Evolutionary conservation across 1,140 invertebrate genomes (phyloP).

Genomic region (Hirudo medicinalis): DNA sequence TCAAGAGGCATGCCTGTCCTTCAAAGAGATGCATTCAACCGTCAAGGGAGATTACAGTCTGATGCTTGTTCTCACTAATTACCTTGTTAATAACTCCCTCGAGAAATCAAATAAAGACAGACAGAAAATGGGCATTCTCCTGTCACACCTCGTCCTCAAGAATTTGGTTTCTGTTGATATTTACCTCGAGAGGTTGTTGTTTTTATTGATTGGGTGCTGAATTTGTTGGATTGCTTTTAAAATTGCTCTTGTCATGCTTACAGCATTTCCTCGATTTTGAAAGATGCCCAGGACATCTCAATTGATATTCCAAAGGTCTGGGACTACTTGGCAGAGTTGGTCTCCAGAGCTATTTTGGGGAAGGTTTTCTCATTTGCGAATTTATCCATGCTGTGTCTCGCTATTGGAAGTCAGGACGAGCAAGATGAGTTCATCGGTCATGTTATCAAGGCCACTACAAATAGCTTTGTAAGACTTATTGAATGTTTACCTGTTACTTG

Average conservation of each 20-base stretch:
- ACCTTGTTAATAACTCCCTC: neutral
- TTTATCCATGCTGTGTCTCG: neutral
- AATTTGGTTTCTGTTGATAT: slow-evolving; percentile 1
- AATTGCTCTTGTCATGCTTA: neutral
- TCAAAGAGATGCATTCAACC: neutral
- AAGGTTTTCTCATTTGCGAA: neutral
- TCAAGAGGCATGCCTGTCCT: slow-evolving; percentile 1
- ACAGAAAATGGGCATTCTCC: neutral
- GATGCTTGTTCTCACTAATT: neutral
- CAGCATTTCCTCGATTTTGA: slow-evolving; percentile 35
- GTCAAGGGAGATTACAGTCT: neutral
- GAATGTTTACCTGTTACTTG: no score
- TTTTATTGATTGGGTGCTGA: neutral
- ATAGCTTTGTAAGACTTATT: no score
- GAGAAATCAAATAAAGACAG: slow-evolving; percentile 7
- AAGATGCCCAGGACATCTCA: slow-evolving; percentile 50
- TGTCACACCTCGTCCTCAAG: slow-evolving; percentile 3
- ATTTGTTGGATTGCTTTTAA: neutral
- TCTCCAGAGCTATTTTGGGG: slow-evolving; percentile 19
- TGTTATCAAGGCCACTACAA: no score
- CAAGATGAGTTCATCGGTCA: neutral
- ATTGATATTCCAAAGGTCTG: slow-evolving; percentile 62
- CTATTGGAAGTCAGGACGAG: neutral
- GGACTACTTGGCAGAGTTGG: slow-evolving; percentile 54
- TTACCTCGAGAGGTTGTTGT: neutral